These are phyloP conservation scores for Capitulum mitella DNA, from an alignment of 2,888 invertebrate genomes.

Conservation along the genomic window DNA sequence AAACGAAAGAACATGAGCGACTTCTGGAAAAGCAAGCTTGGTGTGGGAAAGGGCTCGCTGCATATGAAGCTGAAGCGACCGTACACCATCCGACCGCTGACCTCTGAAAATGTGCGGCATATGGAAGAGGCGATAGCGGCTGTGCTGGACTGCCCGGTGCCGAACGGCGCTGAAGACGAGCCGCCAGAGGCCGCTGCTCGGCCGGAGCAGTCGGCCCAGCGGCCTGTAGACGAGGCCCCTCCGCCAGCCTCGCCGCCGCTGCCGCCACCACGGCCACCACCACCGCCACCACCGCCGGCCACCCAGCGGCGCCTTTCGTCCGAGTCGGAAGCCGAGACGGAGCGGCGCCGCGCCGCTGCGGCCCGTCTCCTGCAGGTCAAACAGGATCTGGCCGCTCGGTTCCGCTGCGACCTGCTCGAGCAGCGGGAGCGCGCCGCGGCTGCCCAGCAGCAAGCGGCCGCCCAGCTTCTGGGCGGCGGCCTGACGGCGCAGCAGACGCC, in stretches of 20 bases:
- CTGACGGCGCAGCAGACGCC: not conserved
- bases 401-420: not conserved
- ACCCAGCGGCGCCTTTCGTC: not conserved
- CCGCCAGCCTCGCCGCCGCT: not conserved
- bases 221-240: not conserved
- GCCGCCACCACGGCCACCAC: not conserved
- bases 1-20: conserved; percentile 14
- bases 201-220: not conserved
- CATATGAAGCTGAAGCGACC: not conserved
- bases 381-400: not conserved
- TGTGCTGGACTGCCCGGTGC: not conserved
- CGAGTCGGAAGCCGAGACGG: too few species aligned
- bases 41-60: not conserved
- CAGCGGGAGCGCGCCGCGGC: not conserved
- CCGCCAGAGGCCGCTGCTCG: not conserved
- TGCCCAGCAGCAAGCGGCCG: not conserved
- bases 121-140: conserved; percentile 5
- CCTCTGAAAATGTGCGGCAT: not conserved
- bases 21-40: conserved; percentile 22
- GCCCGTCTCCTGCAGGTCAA: not conserved
- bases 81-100: not conserved
- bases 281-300: not conserved
- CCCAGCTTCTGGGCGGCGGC: not conserved
- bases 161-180: too few species aligned
- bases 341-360: not conserved